Percentiles rank a stretch among this genome's conserved stretches.
Evolutionary conservation across 2,113 vertebrate species (phyloP).

Genomic region (Nerophis ophidion): DNA sequence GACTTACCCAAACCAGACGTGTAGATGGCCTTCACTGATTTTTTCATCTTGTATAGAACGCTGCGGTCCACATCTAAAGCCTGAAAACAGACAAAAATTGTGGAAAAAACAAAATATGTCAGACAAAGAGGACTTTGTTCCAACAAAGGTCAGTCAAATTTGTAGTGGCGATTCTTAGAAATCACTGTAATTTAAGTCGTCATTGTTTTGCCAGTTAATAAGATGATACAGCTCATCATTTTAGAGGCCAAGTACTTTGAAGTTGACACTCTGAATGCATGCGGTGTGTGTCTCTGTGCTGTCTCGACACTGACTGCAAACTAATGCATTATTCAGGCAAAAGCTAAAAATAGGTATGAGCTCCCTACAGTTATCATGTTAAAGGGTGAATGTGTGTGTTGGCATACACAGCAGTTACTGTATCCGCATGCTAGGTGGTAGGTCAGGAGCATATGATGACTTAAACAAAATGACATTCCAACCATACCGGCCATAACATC

Average conservation of each 20-base stretch:
- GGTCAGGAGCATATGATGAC: background rate
- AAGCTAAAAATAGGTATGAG: conserved; percentile 61
- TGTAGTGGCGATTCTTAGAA: background rate
- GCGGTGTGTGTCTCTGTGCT: conserved; percentile 18
- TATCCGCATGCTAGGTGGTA: conserved; percentile 14
- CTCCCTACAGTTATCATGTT: conserved; percentile 25
- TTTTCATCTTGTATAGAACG: conserved; percentile 99
- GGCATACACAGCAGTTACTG: too few relatives aligned
- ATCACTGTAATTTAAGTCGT: background rate
- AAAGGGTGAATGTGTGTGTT: conserved; percentile 1
- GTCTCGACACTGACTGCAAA: conserved; percentile 33
- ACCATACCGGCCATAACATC: too few relatives aligned
- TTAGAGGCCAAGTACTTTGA: background rate
- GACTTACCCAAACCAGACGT: conserved; percentile 92
- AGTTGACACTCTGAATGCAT: conserved; percentile 5
- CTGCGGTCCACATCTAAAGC: conserved; percentile 95
- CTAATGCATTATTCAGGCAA: conserved; percentile 69
- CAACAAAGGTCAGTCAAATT: background rate
- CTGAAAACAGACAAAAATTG: conserved; percentile 59
- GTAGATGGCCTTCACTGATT: conserved; percentile 97
- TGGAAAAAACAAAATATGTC: conserved; percentile 6
- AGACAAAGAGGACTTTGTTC: background rate
- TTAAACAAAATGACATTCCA: too few relatives aligned
- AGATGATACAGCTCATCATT: background rate
- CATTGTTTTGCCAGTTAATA: background rate